Evolutionary conservation across 2,888 invertebrate species (phyloP), one percentile per base, ranked within the genome.

Genomic region (Sussaba pulchella): DNA sequence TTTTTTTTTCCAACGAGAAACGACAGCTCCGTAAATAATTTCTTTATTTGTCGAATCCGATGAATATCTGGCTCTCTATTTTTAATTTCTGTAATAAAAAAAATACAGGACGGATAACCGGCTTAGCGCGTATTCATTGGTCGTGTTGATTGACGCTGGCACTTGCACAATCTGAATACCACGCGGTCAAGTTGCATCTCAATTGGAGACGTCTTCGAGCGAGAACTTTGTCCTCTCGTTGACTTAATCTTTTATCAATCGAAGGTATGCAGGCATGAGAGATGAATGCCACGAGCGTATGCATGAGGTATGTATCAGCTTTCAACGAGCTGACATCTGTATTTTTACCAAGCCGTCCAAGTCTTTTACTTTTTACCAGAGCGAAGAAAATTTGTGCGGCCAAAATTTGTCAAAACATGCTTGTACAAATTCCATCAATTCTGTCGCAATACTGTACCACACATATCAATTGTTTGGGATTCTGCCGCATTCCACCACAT

Each of bases 121-220:
- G 14, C 43, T 2, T 10, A 17, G 10, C 43, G 54, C 70, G 59
- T 72, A 76, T 80, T 76, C 69, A 81, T 69, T 63, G 67, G 57
- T 67, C 72, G 69, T 43, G 76, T 76, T 77, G 76, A 81, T 81
- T 76, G 80, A n/a, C n/a, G n/a, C n/a, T n/a, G n/a, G 80, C 80
- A 73, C 69, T 64, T 67, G 59, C 47, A 63, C 63, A 63, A 19
- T 54, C 80, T 69, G 69, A 73, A 73, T 81, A 76, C 76, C 64
- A 64, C 69, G 80, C n/a, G n/a, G 47, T 77, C 80, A 52, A 63
- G 41, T 54, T 76, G 72, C 72, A 77, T 73, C 80, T 81, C 67
- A 81, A 81, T 81, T 81, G 63, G 43, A 70, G 41, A 59, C 74
- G 45, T 69, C 64, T 47, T 75, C 75, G 59, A 45, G 71, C 26